phyloP scores from a whole-genome alignment of 2,888 invertebrate species.

The Meiosimyza decipiens region DNA sequence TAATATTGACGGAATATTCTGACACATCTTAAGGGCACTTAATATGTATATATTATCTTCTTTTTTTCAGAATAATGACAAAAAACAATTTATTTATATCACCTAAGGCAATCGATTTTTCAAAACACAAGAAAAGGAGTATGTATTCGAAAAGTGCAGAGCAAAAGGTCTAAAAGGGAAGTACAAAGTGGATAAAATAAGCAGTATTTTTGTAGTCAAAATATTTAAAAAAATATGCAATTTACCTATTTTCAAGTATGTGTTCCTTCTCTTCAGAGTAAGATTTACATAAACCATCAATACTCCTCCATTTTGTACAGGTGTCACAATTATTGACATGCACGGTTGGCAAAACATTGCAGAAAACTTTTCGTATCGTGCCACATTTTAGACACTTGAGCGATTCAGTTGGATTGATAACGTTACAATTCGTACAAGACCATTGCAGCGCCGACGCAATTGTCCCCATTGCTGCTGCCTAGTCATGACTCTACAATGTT shows the following conservation, averaged over 20 bases:
- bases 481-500: constrained; percentile 26
- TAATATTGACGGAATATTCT: too few relatives aligned
- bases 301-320: constrained; percentile 5
- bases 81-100: background rate
- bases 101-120: constrained; percentile 16
- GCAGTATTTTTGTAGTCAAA: too few relatives aligned
- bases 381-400: constrained; percentile 87
- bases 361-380: constrained; percentile 70
- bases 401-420: constrained; percentile 89
- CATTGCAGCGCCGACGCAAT: constrained; percentile 94
- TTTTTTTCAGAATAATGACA: too few relatives aligned
- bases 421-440: constrained; percentile 89
- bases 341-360: constrained; percentile 1
- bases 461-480: constrained; percentile 77
- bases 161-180: too few relatives aligned
- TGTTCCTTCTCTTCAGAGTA: background rate
- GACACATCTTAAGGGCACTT: too few relatives aligned
- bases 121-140: background rate
- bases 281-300: background rate
- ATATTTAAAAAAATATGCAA: background rate
- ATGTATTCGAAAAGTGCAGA: background rate
- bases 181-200: too few relatives aligned
- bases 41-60: too few relatives aligned
- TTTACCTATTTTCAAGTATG: constrained; percentile 10
- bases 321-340: constrained; percentile 21